Conservation (phyloP, 2,797 vertebrate genomes). For the Premnoplex brunnescens region DNA sequence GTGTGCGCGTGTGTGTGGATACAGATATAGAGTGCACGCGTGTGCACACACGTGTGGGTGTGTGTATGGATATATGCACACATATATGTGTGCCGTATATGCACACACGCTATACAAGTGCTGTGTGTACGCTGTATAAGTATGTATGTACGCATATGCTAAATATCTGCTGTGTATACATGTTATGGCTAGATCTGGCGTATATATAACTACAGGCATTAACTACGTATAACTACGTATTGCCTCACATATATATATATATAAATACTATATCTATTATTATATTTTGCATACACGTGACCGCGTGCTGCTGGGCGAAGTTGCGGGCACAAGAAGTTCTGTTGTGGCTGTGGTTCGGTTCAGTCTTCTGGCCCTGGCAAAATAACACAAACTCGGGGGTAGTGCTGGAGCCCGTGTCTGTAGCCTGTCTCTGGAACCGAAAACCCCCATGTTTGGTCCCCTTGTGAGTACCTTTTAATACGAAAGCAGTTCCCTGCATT, state of each 20-base stretch:
- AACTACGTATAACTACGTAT: neutral
- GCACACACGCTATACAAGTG: no score
- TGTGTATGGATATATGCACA: no score
- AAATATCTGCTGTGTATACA: no score
- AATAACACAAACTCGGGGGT: neutral
- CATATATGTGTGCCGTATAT: no score
- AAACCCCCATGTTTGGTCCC: neutral
- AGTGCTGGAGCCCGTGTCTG: neutral
- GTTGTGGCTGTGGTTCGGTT: accelerated
- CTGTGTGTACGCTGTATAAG: no score
- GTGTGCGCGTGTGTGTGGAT: no score
- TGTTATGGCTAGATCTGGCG: no score
- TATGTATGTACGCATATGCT: no score
- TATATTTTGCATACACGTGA: no score
- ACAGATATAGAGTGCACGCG: no score
- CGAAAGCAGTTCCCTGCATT: accelerated
- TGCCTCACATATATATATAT: neutral
- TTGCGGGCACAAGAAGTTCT: accelerated
- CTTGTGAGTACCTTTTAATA: neutral
- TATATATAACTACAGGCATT: neutral
- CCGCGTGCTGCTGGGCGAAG: neutral
- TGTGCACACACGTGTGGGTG: no score
- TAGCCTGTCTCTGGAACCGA: neutral
- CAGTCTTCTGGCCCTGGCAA: neutral
- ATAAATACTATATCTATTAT: neutral